Evolutionary conservation across 2,113 vertebrate genomes (phyloP).

Genomic region (Corythornis madagascariensis): DNA sequence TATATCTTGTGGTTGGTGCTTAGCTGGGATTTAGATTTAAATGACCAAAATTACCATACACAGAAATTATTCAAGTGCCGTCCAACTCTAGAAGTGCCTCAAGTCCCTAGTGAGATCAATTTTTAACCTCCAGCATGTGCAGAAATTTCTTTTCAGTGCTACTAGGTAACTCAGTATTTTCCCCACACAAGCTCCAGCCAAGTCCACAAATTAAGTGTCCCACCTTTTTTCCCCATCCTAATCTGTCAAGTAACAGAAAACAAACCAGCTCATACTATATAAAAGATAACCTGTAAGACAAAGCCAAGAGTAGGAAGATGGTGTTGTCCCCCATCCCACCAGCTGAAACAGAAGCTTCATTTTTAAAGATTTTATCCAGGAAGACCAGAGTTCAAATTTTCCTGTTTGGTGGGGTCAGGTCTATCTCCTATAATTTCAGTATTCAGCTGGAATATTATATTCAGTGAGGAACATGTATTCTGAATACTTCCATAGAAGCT

Average conservation of each 20-base stretch:
- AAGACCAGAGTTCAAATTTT: neutral
- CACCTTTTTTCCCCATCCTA: neutral
- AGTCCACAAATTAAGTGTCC: neutral
- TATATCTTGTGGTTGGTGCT: neutral
- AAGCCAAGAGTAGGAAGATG: neutral
- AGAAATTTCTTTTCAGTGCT: neutral
- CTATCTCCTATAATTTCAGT: neutral
- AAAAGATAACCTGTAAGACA: neutral
- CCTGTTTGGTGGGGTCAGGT: neutral
- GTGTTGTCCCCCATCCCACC: too few species aligned
- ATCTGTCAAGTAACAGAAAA: neutral
- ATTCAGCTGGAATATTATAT: neutral
- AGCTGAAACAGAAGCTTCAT: neutral
- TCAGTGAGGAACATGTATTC: neutral
- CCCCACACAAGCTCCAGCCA: neutral
- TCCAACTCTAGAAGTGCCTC: neutral
- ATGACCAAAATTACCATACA: neutral
- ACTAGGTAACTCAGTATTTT: neutral
- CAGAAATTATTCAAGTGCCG: neutral
- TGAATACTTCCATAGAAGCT: neutral
- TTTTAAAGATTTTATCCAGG: neutral
- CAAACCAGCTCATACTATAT: neutral
- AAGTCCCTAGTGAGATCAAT: neutral
- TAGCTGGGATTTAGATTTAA: neutral
- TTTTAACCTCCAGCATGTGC: neutral